A percentile compares a stretch with the other conserved stretches of the same genome.
phyloP scores from a whole-genome alignment of 2,888 invertebrate species.

The Amphimallon solstitiale region DNA sequence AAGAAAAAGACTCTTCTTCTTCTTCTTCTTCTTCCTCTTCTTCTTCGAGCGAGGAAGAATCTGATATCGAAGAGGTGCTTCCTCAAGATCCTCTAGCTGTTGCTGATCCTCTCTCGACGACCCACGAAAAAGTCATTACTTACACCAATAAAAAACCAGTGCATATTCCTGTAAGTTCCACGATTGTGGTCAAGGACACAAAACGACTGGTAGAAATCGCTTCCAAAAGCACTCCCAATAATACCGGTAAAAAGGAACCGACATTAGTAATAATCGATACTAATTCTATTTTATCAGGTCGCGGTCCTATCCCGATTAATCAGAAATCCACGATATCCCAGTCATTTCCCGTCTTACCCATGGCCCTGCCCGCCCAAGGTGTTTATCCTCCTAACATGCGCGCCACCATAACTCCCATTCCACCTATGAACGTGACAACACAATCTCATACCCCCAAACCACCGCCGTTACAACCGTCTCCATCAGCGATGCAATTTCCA shows the following conservation, averaged over 20 bases:
- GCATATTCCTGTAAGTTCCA: conserved; percentile 48
- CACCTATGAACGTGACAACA: conserved; percentile 61
- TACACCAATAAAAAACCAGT: conserved; percentile 55
- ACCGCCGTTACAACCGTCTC: conserved; percentile 46
- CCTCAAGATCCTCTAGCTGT: conserved; percentile 70
- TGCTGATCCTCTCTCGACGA: conserved; percentile 52
- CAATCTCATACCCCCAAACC: conserved; percentile 51
- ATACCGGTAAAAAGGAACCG: conserved; percentile 73
- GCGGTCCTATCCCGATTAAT: conserved; percentile 67
- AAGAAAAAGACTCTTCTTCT: conserved; percentile 58
- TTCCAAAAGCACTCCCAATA: conserved; percentile 66
- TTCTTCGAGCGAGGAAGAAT: conserved; percentile 65
- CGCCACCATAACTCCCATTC: conserved; percentile 68
- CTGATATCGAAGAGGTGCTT: conserved; percentile 73
- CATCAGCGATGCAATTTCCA: conserved; percentile 22
- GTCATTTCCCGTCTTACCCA: conserved; percentile 63
- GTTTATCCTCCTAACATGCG: conserved; percentile 73
- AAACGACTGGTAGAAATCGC: conserved; percentile 77
- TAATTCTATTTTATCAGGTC: conserved; percentile 74
- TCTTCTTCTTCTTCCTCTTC: too few relatives aligned
- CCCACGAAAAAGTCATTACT: conserved; percentile 37
- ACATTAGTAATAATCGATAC: conserved; percentile 84
- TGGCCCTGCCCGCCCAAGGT: conserved; percentile 70
- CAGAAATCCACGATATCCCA: conserved; percentile 57
- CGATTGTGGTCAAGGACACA: conserved; percentile 77